phyloP scores from a whole-genome alignment of 2,797 vertebrate species.

The Antennarius maculatus region DNA sequence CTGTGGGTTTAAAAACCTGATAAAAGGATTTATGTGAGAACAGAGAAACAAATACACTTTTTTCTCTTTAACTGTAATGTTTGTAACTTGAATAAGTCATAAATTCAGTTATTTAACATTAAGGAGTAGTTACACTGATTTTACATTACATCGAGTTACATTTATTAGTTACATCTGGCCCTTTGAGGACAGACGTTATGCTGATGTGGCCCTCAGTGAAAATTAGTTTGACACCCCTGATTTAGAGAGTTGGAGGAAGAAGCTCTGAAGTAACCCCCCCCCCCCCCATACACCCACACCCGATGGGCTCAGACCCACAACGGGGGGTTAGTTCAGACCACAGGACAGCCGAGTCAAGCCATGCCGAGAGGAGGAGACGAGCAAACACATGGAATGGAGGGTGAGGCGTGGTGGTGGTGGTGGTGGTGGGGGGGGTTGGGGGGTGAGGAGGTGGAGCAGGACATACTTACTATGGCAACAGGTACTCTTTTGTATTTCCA shows the following conservation, averaged over 20 bases:
- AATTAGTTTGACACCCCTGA: too few relatives aligned
- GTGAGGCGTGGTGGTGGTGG: slow-evolving; percentile 49
- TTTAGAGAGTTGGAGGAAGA: slow-evolving; percentile 20
- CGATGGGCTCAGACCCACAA: slow-evolving; percentile 27
- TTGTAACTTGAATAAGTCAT: too few relatives aligned
- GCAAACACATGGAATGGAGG: slow-evolving; percentile 66
- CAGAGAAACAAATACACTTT: too few relatives aligned
- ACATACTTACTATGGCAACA: slow-evolving; percentile 99
- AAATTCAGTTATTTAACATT: too few relatives aligned
- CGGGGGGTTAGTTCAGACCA: slow-evolving; percentile 64
- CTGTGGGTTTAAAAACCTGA: too few relatives aligned
- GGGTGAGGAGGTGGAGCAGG: slow-evolving; percentile 77
- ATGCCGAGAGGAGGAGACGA: slow-evolving; percentile 77
- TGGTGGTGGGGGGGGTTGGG: slow-evolving; percentile 48
- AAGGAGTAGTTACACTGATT: too few relatives aligned
- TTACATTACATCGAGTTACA: too few relatives aligned
- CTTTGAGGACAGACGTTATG: too few relatives aligned
- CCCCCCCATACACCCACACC: slow-evolving; percentile 51
- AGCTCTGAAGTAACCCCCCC: slow-evolving; percentile 71
- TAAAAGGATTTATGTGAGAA: too few relatives aligned
- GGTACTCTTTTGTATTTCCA: slow-evolving; percentile 99
- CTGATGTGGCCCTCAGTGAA: too few relatives aligned
- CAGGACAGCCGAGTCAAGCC: slow-evolving; percentile 74
- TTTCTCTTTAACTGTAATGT: too few relatives aligned
- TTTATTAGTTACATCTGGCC: too few relatives aligned